A percentile compares a stretch with the other conserved stretches of the same genome.
These are phyloP conservation scores for Oreochromis spilurus DNA, from an alignment of 2,113 vertebrate species.

Conservation along the genomic window DNA sequence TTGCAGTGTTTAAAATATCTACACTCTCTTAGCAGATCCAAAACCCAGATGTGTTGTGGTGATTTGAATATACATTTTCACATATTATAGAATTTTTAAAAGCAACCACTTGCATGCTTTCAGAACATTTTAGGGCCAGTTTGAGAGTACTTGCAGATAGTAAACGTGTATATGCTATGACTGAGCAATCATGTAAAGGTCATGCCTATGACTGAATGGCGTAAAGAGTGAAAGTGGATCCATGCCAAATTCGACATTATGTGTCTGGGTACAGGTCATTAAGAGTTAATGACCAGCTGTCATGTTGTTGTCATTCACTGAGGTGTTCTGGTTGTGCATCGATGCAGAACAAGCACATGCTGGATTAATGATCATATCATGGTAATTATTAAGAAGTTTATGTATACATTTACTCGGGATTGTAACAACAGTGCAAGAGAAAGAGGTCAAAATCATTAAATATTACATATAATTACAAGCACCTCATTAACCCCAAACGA, in stretches of 20 bases:
- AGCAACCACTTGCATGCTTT: neutral
- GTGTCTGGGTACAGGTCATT: slow-evolving; percentile 32
- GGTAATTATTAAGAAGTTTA: slow-evolving; percentile 33
- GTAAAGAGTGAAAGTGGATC: neutral
- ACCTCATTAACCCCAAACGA: slow-evolving; percentile 36
- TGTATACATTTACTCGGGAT: neutral
- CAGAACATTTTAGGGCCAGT: neutral
- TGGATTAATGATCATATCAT: slow-evolving; percentile 35
- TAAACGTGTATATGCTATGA: neutral
- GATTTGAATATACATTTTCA: neutral
- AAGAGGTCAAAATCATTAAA: slow-evolving; percentile 28
- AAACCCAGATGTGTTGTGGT: neutral
- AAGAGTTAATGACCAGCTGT: slow-evolving; percentile 39
- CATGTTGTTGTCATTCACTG: slow-evolving; percentile 16
- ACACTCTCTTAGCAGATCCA: neutral
- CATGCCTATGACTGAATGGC: neutral
- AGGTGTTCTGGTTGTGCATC: slow-evolving; percentile 28
- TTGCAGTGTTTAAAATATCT: neutral
- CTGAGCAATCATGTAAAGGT: neutral
- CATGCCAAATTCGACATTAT: slow-evolving; percentile 16
- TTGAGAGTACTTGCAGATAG: neutral
- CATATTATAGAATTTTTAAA: neutral
- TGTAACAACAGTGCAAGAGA: neutral
- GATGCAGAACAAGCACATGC: slow-evolving; percentile 43
- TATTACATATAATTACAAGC: slow-evolving; percentile 50